Evolutionary conservation across 2,888 invertebrate genomes (phyloP).

Genomic region (Chymomyza procnemis): DNA sequence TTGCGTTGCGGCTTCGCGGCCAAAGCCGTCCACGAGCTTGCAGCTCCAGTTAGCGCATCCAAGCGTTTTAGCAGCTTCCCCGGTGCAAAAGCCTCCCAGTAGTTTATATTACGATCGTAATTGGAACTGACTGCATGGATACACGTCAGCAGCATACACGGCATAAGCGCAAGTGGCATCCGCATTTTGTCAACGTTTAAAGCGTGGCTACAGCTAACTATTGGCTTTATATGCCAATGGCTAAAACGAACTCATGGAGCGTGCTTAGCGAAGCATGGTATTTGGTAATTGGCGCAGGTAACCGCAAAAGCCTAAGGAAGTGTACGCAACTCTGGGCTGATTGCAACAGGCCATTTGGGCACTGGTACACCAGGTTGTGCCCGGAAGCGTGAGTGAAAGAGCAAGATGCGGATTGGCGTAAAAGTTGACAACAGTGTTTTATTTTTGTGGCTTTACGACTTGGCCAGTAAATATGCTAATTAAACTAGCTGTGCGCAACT

Average conservation of each 20-base stretch:
- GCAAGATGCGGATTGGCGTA: conserved; percentile 25
- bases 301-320: conserved; percentile 42
- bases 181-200: conserved; percentile 29
- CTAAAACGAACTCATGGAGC: background rate
- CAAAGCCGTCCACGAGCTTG: background rate
- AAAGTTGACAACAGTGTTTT: conserved; percentile 29
- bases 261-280: conserved; percentile 20
- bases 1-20: conserved; percentile 1
- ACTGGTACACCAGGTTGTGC: background rate
- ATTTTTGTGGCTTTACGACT: conserved; percentile 11
- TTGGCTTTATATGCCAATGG: conserved; percentile 30
- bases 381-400: conserved; percentile 58
- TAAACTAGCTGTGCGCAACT: conserved; percentile 28
- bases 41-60: conserved; percentile 46
- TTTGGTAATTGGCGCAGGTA: conserved; percentile 1
- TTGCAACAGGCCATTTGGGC: conserved; percentile 7
- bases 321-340: background rate
- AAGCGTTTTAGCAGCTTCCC: conserved; percentile 57
- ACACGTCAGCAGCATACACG: conserved; percentile 32
- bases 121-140: conserved; percentile 3
- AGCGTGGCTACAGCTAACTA: conserved; percentile 1
- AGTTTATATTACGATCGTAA: conserved; percentile 56
- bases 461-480: background rate
- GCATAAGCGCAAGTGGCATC: conserved; percentile 26
- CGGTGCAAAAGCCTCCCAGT: conserved; percentile 63